These are phyloP conservation scores for Seriola dumerili DNA, from an alignment of 2,113 vertebrate genomes.

Conservation along the genomic window DNA sequence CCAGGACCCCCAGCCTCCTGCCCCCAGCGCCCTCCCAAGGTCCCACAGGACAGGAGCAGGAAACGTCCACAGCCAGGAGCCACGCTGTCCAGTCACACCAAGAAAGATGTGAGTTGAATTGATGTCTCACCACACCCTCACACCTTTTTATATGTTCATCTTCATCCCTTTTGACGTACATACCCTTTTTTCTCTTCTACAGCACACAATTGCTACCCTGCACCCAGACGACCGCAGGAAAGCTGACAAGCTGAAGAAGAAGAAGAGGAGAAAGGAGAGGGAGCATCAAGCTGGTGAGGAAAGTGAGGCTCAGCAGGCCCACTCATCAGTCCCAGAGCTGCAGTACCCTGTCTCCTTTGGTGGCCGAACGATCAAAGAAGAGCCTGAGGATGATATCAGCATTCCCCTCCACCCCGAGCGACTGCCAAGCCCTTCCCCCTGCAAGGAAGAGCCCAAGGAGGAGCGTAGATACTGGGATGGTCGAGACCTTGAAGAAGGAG, in stretches of 20 bases:
- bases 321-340: conserved; percentile 24
- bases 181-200: background rate
- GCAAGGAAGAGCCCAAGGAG: conserved; percentile 79
- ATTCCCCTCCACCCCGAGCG: conserved; percentile 72
- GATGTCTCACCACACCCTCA: background rate
- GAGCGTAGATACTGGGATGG: conserved; percentile 70
- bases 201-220: conserved; percentile 69
- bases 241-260: conserved; percentile 93
- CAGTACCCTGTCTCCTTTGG: conserved; percentile 66
- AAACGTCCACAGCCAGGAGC: conserved; percentile 70
- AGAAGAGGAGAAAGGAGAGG: conserved; percentile 88
- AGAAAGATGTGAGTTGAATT: conserved; percentile 68
- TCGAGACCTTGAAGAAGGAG: conserved; percentile 76
- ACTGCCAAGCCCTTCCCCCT: conserved; percentile 47
- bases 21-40: conserved; percentile 72
- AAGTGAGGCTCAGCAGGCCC: conserved; percentile 43
- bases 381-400: conserved; percentile 86
- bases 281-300: conserved; percentile 80
- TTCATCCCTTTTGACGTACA: background rate
- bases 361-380: conserved; percentile 87
- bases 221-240: conserved; percentile 86
- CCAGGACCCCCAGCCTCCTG: conserved; percentile 81
- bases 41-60: conserved; percentile 85
- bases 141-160: background rate
- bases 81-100: conserved; percentile 60